phyloP scores from a whole-genome alignment of 2,888 invertebrate species.

The Eumacrocentrus americanus region DNA sequence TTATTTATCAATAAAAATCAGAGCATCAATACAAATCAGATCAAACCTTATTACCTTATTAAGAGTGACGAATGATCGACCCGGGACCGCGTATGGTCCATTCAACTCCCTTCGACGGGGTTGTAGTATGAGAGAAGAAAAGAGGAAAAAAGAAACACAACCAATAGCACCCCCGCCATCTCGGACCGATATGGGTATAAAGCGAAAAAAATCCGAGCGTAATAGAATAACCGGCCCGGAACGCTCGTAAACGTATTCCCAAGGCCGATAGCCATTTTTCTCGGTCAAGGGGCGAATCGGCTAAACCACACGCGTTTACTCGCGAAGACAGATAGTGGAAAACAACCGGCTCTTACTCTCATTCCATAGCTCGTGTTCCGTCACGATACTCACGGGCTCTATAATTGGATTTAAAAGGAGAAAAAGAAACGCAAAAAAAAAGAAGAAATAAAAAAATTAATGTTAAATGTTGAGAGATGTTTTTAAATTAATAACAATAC shows the following conservation, averaged over 20 bases:
- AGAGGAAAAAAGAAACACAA: slow-evolving; percentile 8
- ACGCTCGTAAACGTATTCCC: slow-evolving; percentile 62
- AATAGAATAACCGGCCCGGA: slow-evolving; percentile 61
- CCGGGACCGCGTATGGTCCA: slow-evolving; percentile 34
- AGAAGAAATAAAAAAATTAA: too few relatives aligned
- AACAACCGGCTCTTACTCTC: slow-evolving; percentile 1
- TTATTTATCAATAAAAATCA: slow-evolving; percentile 2
- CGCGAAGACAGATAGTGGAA: slow-evolving; percentile 55
- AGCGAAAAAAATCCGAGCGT: slow-evolving; percentile 58
- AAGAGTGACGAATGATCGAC: slow-evolving; percentile 48
- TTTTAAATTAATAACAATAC: too few relatives aligned
- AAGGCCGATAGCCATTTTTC: slow-evolving; percentile 60
- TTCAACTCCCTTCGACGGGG: slow-evolving; percentile 12
- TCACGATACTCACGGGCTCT: not conserved
- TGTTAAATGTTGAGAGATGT: too few relatives aligned
- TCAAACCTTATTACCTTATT: slow-evolving; percentile 47
- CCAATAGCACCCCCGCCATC: not conserved
- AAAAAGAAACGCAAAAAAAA: too few relatives aligned
- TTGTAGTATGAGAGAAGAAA: slow-evolving; percentile 15
- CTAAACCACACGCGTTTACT: slow-evolving; percentile 55
- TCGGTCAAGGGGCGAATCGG: slow-evolving; percentile 60
- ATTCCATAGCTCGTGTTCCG: not conserved
- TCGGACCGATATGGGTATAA: slow-evolving; percentile 42
- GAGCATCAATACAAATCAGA: slow-evolving; percentile 6
- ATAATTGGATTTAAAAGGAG: not conserved